Evolutionary conservation across 2,888 invertebrate species (phyloP), one percentile per base, ranked within the genome.

Genomic region (Pyrrhosoma nymphula): DNA sequence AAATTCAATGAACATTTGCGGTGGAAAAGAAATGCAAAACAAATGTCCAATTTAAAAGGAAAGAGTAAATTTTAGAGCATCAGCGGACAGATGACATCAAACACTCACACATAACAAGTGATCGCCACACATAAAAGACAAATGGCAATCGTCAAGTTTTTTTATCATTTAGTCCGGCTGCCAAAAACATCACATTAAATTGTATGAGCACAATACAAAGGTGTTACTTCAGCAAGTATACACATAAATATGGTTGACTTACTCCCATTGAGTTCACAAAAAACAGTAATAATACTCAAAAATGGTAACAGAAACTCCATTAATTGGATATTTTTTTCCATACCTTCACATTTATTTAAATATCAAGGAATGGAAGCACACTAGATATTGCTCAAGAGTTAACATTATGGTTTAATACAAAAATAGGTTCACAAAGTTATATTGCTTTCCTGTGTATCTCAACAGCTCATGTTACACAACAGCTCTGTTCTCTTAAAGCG

Each of bases 341-440:
- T 63, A 69, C 69, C 47, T 91, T 26, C n/a, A 93, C 60, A 93
- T 47, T 69, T 47, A 26, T 69, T 69, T 69, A n/a, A 47, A 69
- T 93, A 93, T 23, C 63, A 93, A 93, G 39, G 93, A 93, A 93
- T 93, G 93, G 93, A 93, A 93, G 93, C 93, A 93, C 93, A 93
- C 93, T 93, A 93, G 93, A 93, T 93, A 93, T 93, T 93, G 93
- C 93, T 93, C 55, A 93, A 93, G 93, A 93, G 35, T 75, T 63
- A 93, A 93, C 69, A 93, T 93, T 75, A 69, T 47, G 47, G n/a
- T 93, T 93, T 93, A 89, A 89, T 89, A 69, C 69, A 93, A 93
- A 93, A 93, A 93, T 93, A 93, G 93, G 69, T 69, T 93, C 93
- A 93, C 63, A 93, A 93, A 93, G 63, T 93, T 93, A 93, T 93